Base-by-base conservation (phyloP, 2,797 vertebrate species). In the Alfaro cultratus region DNA sequence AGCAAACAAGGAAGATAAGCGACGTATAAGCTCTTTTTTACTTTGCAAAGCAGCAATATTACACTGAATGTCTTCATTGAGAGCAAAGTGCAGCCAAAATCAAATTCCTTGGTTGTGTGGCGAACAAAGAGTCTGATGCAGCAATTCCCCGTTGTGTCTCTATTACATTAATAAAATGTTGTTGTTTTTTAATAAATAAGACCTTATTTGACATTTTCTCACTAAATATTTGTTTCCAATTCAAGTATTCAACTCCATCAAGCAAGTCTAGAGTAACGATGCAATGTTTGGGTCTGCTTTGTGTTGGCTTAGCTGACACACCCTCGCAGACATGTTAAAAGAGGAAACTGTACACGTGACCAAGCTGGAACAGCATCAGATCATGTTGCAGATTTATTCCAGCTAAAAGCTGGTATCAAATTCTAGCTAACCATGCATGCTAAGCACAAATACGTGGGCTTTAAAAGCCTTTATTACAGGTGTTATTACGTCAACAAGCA, bases 391-490 rank as follows among this genome's bases (percentile, higher is more conserved):
- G 26, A 16, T 45, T 45, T 43, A 43, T 43, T 43, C 11, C 39
- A n/a, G 67, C 47, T 67, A 34, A 45, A 76, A 67, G 21, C 45
- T 36, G 12, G 29, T 55, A n/a, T n/a, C 49, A 41, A n/a, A n/a
- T 70, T 70, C 39, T 43, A 70, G 12, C 67, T 26, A 43, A 43
- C 39, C 23, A 2, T 43, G 23, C 39, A n/a, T 26, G 23, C 26
- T 41, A 43, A 43, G 23, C 21, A 67, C 16, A 23, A 39, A 39
- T 68, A 49, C 29, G 36, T 46, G 45, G 75, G 39, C 31, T 53
- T 46, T 53, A 39, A 39, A 76, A 76, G 43, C 15, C 15, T 36
- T 76, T 31, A 57, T 82, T 68, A 53, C 5, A 75, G 74, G 43
- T 47, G 53, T 74, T 18, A 26, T 36, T 39, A 45, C 0, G 0